These are phyloP conservation scores for Aphis gossypii DNA, from an alignment of 1,140 invertebrate species.

Conservation along the genomic window DNA sequence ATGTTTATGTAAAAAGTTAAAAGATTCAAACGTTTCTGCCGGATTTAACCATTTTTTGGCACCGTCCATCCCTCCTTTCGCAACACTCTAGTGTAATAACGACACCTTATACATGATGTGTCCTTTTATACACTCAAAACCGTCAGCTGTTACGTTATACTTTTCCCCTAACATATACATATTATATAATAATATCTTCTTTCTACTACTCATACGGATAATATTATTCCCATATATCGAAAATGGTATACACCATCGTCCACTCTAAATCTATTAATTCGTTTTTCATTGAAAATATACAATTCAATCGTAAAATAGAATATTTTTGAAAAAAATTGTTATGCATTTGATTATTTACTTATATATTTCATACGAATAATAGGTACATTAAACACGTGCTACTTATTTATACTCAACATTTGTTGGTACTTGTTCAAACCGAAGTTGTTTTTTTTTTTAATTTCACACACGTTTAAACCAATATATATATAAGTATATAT, in stretches of 20 bases:
- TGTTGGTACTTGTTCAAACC: neutral
- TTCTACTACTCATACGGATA: neutral
- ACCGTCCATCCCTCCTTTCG: neutral
- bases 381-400: neutral
- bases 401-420: neutral
- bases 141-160: slow-evolving; percentile 23
- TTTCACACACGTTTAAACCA: neutral
- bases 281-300: neutral
- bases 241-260: neutral
- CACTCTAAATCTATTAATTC: neutral
- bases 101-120: too few species aligned
- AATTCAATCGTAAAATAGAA: neutral
- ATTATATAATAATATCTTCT: slow-evolving; percentile 11
- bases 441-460: neutral
- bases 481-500: neutral
- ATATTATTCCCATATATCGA: neutral
- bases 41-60: neutral
- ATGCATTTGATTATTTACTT: neutral
- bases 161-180: neutral
- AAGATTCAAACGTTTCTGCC: neutral
- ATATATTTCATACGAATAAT: neutral
- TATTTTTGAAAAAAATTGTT: neutral
- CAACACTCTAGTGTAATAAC: neutral
- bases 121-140: neutral
- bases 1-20: slow-evolving; percentile 17